Evolutionary conservation across 2,888 invertebrate species (phyloP).

Genomic region (Acronicta psi): DNA sequence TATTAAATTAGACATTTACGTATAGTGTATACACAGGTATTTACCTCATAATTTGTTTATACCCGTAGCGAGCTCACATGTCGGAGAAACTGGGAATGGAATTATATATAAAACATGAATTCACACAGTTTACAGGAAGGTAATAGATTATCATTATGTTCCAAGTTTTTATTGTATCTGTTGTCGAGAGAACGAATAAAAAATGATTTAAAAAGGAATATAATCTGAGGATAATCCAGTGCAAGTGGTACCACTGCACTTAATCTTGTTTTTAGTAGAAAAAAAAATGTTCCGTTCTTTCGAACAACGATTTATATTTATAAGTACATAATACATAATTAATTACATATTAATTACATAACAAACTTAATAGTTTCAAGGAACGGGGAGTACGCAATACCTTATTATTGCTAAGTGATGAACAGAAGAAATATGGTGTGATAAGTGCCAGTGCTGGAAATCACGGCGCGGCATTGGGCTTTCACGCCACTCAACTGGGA

Average conservation of each 20-base stretch:
- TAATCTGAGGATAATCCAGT: no score
- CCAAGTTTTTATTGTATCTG: no score
- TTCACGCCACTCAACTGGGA: conserved; percentile 92
- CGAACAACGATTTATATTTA: no score
- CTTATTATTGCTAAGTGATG: conserved; percentile 91
- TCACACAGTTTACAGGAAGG: conserved; percentile 97
- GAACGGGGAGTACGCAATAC: conserved; percentile 97
- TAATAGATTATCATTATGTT: conserved; percentile 62
- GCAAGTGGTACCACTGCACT: no score
- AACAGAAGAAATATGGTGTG: conserved; percentile 93
- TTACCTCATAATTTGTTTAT: conserved; percentile 40
- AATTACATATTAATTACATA: no score
- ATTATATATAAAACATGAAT: conserved; percentile 97
- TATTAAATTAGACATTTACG: no score
- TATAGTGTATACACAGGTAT: no score
- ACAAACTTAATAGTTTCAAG: conserved; percentile 92
- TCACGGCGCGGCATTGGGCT: conserved; percentile 94
- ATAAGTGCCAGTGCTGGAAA: conserved; percentile 97
- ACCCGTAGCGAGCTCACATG: conserved; percentile 92
- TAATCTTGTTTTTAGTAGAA: no score
- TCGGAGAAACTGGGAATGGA: conserved; percentile 94
- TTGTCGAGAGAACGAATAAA: no score
- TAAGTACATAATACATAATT: neutral
- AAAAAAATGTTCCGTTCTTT: no score
- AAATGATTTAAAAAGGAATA: no score